These are phyloP conservation scores for Amazona vittata DNA, from an alignment of 2,113 vertebrate species.

Conservation along the genomic window DNA sequence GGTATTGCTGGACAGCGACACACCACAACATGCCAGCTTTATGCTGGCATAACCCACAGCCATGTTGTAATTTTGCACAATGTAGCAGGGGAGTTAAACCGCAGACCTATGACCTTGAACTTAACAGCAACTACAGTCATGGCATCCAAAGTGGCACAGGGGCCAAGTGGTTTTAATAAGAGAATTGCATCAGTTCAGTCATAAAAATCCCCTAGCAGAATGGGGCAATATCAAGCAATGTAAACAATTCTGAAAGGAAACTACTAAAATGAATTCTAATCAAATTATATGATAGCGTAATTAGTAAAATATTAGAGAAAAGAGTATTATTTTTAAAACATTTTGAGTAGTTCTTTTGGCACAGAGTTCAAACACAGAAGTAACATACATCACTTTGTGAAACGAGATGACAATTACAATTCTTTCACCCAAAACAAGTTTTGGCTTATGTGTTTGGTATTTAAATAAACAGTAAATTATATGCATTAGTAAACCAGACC, in stretches of 20 bases:
- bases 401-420: neutral
- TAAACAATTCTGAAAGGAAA: neutral
- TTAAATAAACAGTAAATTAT: neutral
- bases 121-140: neutral
- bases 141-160: neutral
- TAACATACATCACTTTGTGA: neutral
- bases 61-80: neutral
- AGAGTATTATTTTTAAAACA: neutral
- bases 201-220: neutral
- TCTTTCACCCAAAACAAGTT: neutral
- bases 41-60: neutral
- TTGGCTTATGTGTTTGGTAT: rapidly evolving
- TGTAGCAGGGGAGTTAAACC: neutral
- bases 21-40: neutral
- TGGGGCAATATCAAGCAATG: neutral
- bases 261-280: neutral
- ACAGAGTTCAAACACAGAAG: neutral
- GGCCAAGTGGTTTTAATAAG: neutral
- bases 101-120: neutral
- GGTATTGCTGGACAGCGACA: neutral
- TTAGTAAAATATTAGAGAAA: neutral
- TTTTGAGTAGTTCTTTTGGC: neutral
- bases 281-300: neutral
- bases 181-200: neutral
- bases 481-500: neutral